A percentile compares a stretch with the other conserved stretches of the same genome.
These are phyloP conservation scores for Emydocephalus ijimae DNA, from an alignment of 2,113 vertebrate genomes.

Conservation along the genomic window DNA sequence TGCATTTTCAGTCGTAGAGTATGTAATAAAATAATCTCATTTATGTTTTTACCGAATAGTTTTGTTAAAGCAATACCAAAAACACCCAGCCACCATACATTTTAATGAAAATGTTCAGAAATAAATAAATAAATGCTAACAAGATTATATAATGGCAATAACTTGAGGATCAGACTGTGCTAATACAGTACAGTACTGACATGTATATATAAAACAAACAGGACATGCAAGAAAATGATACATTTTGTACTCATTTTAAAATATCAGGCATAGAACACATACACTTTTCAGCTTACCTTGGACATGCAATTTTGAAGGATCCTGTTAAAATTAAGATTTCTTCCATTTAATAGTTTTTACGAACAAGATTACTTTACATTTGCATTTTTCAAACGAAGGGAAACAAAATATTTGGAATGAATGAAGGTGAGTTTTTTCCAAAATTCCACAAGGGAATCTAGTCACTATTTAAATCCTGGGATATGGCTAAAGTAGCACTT, in stretches of 20 bases:
- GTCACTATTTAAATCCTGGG: background rate
- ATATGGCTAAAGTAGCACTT: background rate
- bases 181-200: background rate
- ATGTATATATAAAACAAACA: background rate
- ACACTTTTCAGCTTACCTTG: background rate
- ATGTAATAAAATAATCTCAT: background rate
- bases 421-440: background rate
- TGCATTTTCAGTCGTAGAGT: background rate
- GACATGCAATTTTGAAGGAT: background rate
- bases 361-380: background rate
- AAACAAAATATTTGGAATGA: background rate
- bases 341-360: background rate
- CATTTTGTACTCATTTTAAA: background rate
- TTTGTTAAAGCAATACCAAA: background rate
- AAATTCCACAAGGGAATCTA: background rate
- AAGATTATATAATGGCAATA: background rate
- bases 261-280: background rate
- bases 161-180: background rate
- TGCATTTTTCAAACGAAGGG: background rate
- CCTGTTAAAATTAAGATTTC: background rate
- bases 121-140: background rate
- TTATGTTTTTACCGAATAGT: background rate
- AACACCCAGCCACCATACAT: background rate
- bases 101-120: background rate
- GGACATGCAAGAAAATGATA: background rate